Evolutionary conservation across 2,113 vertebrate species (phyloP), one percentile per base, ranked within the genome.

Genomic region (Bubo bubo): DNA sequence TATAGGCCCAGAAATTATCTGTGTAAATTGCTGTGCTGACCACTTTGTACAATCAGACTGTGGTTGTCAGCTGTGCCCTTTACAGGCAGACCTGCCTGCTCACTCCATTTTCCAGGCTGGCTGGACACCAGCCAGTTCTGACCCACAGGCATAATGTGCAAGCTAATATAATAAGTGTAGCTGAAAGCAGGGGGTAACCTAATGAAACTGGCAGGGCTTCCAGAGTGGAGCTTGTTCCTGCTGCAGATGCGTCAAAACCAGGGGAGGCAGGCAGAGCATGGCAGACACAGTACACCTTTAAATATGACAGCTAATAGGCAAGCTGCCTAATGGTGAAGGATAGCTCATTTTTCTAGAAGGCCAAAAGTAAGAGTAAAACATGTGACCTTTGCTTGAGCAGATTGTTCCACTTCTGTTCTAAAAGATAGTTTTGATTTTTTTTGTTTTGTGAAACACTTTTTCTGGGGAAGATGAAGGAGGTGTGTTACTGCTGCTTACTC

Each of bases 161-260:
- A 20, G 43, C 67, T 72, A 15, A 72, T 55, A 19, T 8, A 21
- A 0, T 30, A 5, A 79, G 55, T 2, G 23, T 56, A 67, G 72
- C 81, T 70, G 82, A 39, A 8, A 74, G 89, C 70, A 0, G 1
- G n/a, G 41, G 16, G 37, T 16, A 39, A 14, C n/a, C 24, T 18
- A 10, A 30, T 41, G 81, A 18, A 2, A 6, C 18, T 4, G 30
- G 45, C 19, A 2, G 79, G 60, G 39, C 45, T 73, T 14, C 50
- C 1, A 0, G 22, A 12, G 39, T 1, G 1, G 39, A 45, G 63
- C 59, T 35, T 3, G 2, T 14, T 52, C 56, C 83, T 9, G 64
- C 63, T 2, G 7, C 26, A 3, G 10, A 1, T 9, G 47, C 2
- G 1, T 41, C 34, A 18, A 32, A 47, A 20, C 63, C 49, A 3